phyloP scores from a whole-genome alignment of 1,140 invertebrate species.

The Thaumatotibia leucotreta region DNA sequence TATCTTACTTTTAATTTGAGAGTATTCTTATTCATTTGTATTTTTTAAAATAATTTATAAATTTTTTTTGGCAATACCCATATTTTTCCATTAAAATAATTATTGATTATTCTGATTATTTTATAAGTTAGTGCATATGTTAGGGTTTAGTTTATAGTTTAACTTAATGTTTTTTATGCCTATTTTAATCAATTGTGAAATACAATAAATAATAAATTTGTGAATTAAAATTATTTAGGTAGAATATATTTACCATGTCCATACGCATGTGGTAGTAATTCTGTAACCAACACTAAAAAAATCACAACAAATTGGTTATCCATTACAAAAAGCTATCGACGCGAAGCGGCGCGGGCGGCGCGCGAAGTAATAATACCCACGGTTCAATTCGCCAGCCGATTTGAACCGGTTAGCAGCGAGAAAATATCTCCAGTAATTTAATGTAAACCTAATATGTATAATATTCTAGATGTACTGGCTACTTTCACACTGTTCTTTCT shows the following conservation, averaged over 20 bases:
- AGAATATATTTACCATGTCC: constrained; percentile 9
- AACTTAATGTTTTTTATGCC: too few relatives aligned
- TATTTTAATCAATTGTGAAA: too few relatives aligned
- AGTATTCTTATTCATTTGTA: too few relatives aligned
- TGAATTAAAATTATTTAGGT: too few relatives aligned
- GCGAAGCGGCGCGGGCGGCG: constrained; percentile 37
- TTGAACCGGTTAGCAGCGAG: constrained; percentile 54
- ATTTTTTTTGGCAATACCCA: too few relatives aligned
- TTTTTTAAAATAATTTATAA: too few relatives aligned
- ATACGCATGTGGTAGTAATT: neutral
- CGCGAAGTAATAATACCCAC: constrained; percentile 42
- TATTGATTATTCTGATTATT: too few relatives aligned
- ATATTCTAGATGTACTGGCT: neutral
- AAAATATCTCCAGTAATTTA: constrained; percentile 28
- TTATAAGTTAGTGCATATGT: too few relatives aligned
- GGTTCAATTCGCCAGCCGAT: constrained; percentile 45
- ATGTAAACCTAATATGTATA: neutral
- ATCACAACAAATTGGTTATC: neutral
- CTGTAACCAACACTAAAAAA: neutral
- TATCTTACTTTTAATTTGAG: too few relatives aligned
- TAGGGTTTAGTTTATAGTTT: too few relatives aligned
- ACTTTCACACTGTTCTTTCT: neutral
- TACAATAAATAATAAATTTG: too few relatives aligned
- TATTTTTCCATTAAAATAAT: too few relatives aligned
- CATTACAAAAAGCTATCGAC: constrained; percentile 18